A percentile compares a stretch with the other conserved stretches of the same genome.
Evolutionary conservation across 2,113 vertebrate species (phyloP).

Genomic region (Tachysurus vachellii): DNA sequence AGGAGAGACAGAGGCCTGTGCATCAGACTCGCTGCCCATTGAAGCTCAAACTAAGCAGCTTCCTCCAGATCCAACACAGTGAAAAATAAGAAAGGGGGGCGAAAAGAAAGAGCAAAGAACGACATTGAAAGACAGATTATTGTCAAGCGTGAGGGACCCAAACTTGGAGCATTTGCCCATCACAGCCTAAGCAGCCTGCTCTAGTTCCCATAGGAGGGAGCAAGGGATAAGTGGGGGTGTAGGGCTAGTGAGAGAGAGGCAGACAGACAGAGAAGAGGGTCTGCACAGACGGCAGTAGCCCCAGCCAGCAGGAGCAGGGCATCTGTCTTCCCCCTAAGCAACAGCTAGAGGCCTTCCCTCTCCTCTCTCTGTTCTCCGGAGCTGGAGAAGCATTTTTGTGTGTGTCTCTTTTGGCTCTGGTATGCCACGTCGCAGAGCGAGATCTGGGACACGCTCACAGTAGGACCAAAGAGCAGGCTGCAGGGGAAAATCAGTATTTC

Average conservation of each 20-base stretch:
- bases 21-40: conserved; percentile 24
- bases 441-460: conserved; percentile 39
- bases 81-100: conserved; percentile 7
- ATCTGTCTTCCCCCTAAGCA: conserved; percentile 66
- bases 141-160: conserved; percentile 35
- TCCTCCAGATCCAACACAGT: conserved; percentile 22
- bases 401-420: background rate
- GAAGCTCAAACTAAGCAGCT: conserved; percentile 29
- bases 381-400: conserved; percentile 31
- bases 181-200: conserved; percentile 40
- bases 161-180: conserved; percentile 39
- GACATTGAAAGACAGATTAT: conserved; percentile 40
- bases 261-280: conserved; percentile 51
- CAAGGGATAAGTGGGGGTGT: conserved; percentile 38
- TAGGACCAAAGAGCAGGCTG: conserved; percentile 33
- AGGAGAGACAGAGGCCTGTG: conserved; percentile 12
- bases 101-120: conserved; percentile 20
- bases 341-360: conserved; percentile 60
- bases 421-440: background rate
- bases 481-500: conserved; percentile 19
- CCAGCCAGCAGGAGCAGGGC: conserved; percentile 73
- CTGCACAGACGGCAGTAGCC: conserved; percentile 63
- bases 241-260: conserved; percentile 36
- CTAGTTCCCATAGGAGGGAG: conserved; percentile 31
- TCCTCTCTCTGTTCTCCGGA: conserved; percentile 29